Conservation (phyloP, 2,113 vertebrate species). For the Marcusenius ussheri region DNA sequence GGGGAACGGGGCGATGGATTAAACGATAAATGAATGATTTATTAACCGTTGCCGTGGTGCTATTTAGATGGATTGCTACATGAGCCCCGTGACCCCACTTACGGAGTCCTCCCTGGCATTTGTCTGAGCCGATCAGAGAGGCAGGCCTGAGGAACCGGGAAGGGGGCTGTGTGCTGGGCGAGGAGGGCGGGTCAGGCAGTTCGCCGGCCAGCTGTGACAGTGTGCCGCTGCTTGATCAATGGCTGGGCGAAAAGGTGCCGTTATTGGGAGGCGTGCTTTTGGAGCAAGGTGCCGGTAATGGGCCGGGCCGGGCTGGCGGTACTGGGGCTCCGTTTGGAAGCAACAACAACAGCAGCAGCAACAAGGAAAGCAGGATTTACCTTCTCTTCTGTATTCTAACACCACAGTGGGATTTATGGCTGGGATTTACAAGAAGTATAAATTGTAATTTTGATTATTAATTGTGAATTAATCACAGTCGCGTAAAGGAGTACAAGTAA, state of each 20-base stretch:
- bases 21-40: constrained; percentile 76
- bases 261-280: constrained; percentile 42
- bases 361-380: neutral
- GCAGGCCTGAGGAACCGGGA: constrained; percentile 29
- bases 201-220: constrained; percentile 69
- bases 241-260: constrained; percentile 67
- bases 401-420: neutral
- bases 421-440: neutral
- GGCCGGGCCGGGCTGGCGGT: constrained; percentile 47
- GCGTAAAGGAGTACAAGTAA: neutral
- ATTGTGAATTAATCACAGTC: neutral
- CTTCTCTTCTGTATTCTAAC: neutral
- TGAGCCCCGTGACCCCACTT: constrained; percentile 68
- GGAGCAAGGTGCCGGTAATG: constrained; percentile 37
- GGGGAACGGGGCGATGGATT: constrained; percentile 65
- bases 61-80: constrained; percentile 77
- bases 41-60: constrained; percentile 69
- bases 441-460: neutral
- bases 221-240: constrained; percentile 70
- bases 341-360: neutral
- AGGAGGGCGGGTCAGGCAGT: constrained; percentile 20
- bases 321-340: neutral
- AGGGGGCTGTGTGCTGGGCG: constrained; percentile 37
- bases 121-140: constrained; percentile 33
- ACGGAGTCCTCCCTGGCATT: constrained; percentile 56